Evolutionary conservation across 2,888 invertebrate species (phyloP).

Genomic region (Hartigia nigra): DNA sequence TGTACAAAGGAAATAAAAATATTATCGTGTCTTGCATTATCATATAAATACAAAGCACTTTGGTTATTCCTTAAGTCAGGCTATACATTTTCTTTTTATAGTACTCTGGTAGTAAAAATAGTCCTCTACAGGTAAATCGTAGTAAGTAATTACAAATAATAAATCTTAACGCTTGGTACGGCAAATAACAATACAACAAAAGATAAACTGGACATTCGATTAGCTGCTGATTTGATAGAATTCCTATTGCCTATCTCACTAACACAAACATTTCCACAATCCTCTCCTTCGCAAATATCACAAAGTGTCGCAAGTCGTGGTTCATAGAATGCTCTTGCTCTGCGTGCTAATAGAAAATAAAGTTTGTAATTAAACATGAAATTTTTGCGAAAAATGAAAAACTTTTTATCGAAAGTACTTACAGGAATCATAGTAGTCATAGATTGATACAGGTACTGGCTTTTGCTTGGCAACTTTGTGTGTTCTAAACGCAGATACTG

Average conservation of each 20-base stretch:
- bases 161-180: not conserved
- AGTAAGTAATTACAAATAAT: not conserved
- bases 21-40: not conserved
- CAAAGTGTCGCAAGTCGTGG: conserved; percentile 78
- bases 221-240: not conserved
- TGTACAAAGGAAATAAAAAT: not conserved
- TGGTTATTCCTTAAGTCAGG: not conserved
- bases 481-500: conserved; percentile 84
- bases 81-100: not conserved
- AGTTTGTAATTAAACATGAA: conserved; percentile 1
- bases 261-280: conserved; percentile 69
- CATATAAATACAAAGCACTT: not conserved
- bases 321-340: conserved; percentile 85
- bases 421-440: conserved; percentile 94
- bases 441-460: conserved; percentile 85
- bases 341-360: conserved; percentile 72
- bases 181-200: not conserved
- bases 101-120: not conserved
- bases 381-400: conserved; percentile 1
- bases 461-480: conserved; percentile 88
- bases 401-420: conserved; percentile 60
- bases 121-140: not conserved
- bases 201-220: not conserved
- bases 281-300: conserved; percentile 83
- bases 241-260: conserved; percentile 55